Conservation (phyloP, 2,797 vertebrate genomes). For the Sebastes matsubarae region DNA sequence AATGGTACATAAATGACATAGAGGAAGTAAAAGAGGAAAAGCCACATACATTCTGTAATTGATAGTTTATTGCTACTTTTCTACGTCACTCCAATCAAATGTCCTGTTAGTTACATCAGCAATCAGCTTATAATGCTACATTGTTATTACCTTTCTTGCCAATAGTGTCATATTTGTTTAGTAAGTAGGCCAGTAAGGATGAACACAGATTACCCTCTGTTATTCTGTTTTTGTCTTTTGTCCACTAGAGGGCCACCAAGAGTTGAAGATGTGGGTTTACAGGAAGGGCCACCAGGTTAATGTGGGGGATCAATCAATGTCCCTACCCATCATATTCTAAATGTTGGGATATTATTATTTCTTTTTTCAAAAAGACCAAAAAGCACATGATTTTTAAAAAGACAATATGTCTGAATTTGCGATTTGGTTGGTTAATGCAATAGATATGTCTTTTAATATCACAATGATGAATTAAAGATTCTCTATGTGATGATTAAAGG, state of each 20-base stretch:
- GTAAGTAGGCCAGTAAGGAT: neutral
- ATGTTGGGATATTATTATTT: neutral
- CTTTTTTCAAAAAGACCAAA: neutral
- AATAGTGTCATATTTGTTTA: neutral
- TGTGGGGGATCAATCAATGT: neutral
- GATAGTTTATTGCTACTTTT: neutral
- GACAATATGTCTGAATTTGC: neutral
- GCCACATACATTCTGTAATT: neutral
- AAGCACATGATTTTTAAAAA: neutral
- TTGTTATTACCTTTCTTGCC: neutral
- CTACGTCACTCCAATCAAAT: neutral
- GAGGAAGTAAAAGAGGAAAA: neutral
- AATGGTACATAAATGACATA: neutral
- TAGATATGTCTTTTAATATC: neutral
- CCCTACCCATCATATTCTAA: neutral
- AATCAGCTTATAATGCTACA: neutral
- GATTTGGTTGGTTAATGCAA: neutral
- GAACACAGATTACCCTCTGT: neutral
- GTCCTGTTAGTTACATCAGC: neutral
- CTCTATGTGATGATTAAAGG: rapidly evolving
- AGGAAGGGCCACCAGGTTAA: neutral
- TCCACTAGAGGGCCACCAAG: conserved; percentile 50
- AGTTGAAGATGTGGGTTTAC: neutral
- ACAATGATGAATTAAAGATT: neutral
- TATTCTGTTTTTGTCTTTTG: neutral